A percentile compares a stretch with the other conserved stretches of the same genome.
Conservation (phyloP, 1,140 invertebrate genomes). For the Neodiprion lecontei region DNA sequence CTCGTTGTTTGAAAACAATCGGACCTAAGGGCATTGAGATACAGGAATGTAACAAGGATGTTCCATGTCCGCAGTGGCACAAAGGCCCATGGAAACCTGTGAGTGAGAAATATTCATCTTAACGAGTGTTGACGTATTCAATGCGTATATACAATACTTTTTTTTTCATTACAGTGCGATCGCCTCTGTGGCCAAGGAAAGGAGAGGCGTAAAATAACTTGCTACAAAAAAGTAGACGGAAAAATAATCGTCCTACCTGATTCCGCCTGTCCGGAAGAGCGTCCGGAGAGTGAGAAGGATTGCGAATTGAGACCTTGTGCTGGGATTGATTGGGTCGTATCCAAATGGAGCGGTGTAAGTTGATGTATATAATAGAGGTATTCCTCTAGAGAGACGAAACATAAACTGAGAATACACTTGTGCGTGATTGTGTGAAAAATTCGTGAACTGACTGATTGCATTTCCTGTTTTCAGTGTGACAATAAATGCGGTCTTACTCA, state of each 20-base stretch:
- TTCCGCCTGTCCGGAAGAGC: constrained; percentile 70
- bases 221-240: constrained; percentile 74
- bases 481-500: constrained; percentile 74
- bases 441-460: constrained; percentile 14
- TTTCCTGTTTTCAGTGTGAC: constrained; percentile 67
- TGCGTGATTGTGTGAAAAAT: neutral
- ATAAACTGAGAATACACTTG: constrained; percentile 17
- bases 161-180: constrained; percentile 72
- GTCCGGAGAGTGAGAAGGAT: constrained; percentile 72
- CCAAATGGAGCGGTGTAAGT: constrained; percentile 89
- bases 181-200: constrained; percentile 87
- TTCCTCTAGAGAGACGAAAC: neutral
- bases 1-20: constrained; percentile 71
- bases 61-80: constrained; percentile 84
- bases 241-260: constrained; percentile 77
- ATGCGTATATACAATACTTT: constrained; percentile 10
- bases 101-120: constrained; percentile 49
- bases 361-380: constrained; percentile 11
- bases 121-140: neutral
- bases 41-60: constrained; percentile 78
- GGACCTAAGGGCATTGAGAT: constrained; percentile 74
- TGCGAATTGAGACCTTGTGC: constrained; percentile 87
- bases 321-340: constrained; percentile 89
- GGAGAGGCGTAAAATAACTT: constrained; percentile 75
- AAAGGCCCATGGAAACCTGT: constrained; percentile 86